Evolutionary conservation across 2,888 invertebrate genomes (phyloP).

Genomic region (Cyaniris semiargus): DNA sequence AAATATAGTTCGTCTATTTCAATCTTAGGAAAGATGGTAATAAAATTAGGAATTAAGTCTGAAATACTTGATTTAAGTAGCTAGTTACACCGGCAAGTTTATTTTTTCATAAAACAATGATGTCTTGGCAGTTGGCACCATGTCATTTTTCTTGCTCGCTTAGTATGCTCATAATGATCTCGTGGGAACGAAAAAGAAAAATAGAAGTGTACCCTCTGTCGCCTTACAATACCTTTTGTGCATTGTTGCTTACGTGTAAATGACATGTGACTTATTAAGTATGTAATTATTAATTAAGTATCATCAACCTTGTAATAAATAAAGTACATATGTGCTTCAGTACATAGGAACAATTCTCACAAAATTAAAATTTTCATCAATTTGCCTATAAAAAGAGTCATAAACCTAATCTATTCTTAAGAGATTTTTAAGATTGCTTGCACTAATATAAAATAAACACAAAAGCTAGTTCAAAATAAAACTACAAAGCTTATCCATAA

Average conservation of each 20-base stretch:
- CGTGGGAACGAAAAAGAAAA: constrained; percentile 20
- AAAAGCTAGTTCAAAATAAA: neutral
- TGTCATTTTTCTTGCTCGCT: constrained; percentile 1
- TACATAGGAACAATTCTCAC: neutral
- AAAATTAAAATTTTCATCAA: too few relatives aligned
- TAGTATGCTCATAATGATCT: constrained; percentile 16
- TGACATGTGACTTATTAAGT: neutral
- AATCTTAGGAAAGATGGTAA: neutral
- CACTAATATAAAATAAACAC: neutral
- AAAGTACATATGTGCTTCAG: neutral
- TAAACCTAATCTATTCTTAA: neutral
- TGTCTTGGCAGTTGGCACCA: neutral
- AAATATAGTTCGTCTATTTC: neutral
- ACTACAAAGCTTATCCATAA: constrained; percentile 5
- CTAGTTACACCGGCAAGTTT: neutral
- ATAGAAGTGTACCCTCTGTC: neutral
- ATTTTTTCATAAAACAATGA: neutral
- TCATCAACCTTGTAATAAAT: neutral
- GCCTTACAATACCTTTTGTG: constrained; percentile 10
- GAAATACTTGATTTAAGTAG: neutral
- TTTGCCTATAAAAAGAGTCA: neutral
- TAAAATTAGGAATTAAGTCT: neutral
- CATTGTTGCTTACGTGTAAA: neutral
- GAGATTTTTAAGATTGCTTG: neutral
- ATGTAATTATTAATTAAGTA: neutral